Conservation (phyloP, 2,113 vertebrate genomes). For the Rallus limicola region DNA sequence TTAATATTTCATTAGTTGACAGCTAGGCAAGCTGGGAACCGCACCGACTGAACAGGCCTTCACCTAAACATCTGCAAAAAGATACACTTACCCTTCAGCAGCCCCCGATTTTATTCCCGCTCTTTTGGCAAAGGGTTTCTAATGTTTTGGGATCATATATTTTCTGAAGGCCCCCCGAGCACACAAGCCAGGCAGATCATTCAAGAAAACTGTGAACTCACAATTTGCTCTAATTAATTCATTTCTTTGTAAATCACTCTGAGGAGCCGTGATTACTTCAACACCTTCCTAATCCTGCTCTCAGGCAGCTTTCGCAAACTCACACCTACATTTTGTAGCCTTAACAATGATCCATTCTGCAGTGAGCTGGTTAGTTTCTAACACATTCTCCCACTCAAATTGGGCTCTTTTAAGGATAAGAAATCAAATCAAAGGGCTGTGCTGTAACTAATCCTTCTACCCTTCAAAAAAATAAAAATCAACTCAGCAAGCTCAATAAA, state of each 20-base stretch:
- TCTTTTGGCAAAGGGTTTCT: neutral
- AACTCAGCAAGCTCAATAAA: conserved; percentile 30
- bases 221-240: conserved; percentile 50
- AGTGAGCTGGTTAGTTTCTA: conserved; percentile 15
- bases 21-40: neutral
- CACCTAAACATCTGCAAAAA: neutral
- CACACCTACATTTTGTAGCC: conserved; percentile 47
- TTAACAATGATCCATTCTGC: conserved; percentile 33
- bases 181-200: neutral
- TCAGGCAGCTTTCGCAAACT: neutral
- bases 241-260: conserved; percentile 35
- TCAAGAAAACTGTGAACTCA: neutral
- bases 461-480: conserved; percentile 49
- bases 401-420: conserved; percentile 23
- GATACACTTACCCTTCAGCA: neutral
- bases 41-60: neutral
- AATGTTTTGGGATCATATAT: neutral
- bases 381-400: conserved; percentile 34
- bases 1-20: neutral
- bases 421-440: conserved; percentile 37
- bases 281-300: conserved; percentile 39
- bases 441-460: conserved; percentile 47
- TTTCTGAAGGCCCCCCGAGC: neutral
- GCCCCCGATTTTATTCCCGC: neutral
- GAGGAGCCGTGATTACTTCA: conserved; percentile 43